Base-by-base conservation (phyloP, 2,113 vertebrate species). In the Tenrec ecaudatus region DNA sequence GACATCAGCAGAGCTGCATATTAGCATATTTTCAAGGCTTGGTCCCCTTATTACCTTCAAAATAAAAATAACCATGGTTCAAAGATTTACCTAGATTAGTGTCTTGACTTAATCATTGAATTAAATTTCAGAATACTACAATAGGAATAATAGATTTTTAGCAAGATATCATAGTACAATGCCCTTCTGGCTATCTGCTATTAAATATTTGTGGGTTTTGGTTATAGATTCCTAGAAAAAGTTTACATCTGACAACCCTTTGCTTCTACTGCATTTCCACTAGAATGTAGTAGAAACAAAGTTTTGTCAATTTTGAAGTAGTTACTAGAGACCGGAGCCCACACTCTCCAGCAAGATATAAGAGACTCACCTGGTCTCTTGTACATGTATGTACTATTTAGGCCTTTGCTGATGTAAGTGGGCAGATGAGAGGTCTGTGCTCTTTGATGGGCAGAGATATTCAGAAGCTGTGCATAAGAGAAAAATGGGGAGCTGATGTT, bases 21-120 rank as follows among this genome's bases (percentile, higher is more conserved):
- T 16, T 89, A 93, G 75, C 66, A 15, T 66, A 36, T 80, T 95
- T 93, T 87, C 77, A 96, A 82, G 64, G 75, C 81, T 94, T 86
- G 40, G 91, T 73, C 95, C 85, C 88, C 38, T 88, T 81, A 23
- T 58, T 90, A 10, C 40, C 92, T 93, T 81, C 12, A 53, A 96
- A 96, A 89, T 91, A 66, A 88, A 82, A 95, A 86, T 57, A 96
- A 92, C 47, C 89, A 57, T 80, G 82, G 66, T 90, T 88, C 81
- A 81, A 88, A 94, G 92, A 77, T 82, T 92, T 88, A 89, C 89
- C 87, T 93, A 88, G 57, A 89, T 93, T 92, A 91, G 87, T 87
- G 69, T 80, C 68, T 92, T 92, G 17, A 94, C 25, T 84, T 93
- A 85, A 95, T 96, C 40, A 89, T 96, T 89, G 69, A 64, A 85